Evolutionary conservation across 2,888 invertebrate species (phyloP), one percentile per base, ranked within the genome.

Genomic region (Drosophila algonquin): DNA sequence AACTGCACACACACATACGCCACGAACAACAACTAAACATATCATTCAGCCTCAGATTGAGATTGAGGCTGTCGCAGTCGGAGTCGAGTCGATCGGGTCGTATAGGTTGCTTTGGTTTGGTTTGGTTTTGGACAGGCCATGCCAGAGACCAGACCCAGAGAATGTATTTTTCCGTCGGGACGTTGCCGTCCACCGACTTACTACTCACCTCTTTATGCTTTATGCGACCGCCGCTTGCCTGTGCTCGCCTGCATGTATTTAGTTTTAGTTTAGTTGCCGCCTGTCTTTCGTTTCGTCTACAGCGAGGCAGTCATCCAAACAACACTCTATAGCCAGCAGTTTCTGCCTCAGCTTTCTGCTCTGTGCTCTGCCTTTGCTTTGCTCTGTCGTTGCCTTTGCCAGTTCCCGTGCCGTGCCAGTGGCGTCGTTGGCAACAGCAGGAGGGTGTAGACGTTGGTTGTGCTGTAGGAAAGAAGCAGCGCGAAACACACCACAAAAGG

Each of bases 241-340:
- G 16, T 40, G 54, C 54, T 40, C 48, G 62, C 58, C 48, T 47
- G 62, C 62, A 63, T 63, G 60, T 76, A 65, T 79, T 77, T 62
- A 75, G 61, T 77, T 78, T 71, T 79, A 74, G 73, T 79, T 82
- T 80, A 82, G 82, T 82, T 79, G 82, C 85, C 82, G 82, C 85
- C 82, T 85, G 82, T 82, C 85, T 82, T 85, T 80, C 82, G 84
- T 81, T 81, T 81, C 85, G 85, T 81, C 82, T 85, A 82, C 79
- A 79, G 79, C 79, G 75, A 79, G 79, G 79, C 79, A 79, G 79
- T 79, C 85, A 81, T 81, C 84, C 63, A 81, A 81, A 81, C 81
- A 81, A 76, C 77, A 73, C 60, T 52, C 70, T 59, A 47, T 50
- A 70, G 58, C 62, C 54, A 63, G 58, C 58, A 63, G 64, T 53